Evolutionary conservation across 2,797 vertebrate species (phyloP).

Genomic region (Tokudaia muenninki): DNA sequence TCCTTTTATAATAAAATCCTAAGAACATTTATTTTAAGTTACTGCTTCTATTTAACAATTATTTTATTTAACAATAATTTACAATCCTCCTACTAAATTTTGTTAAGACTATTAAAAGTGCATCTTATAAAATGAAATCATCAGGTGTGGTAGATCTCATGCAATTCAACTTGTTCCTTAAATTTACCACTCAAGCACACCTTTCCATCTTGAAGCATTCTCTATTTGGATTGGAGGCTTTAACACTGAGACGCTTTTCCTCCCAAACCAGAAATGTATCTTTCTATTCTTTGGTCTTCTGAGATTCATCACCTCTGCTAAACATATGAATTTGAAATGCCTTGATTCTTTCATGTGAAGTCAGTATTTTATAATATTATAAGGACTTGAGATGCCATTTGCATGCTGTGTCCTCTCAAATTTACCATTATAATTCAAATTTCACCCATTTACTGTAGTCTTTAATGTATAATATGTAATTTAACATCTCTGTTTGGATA

Average conservation of each 20-base stretch:
- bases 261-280: not conserved
- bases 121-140: not conserved
- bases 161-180: not conserved
- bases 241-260: not conserved
- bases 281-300: not conserved
- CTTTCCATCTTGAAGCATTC: not conserved
- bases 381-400: not conserved
- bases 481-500: not conserved
- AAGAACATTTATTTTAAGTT: not conserved
- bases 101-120: not conserved
- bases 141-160: not conserved
- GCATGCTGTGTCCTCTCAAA: not conserved
- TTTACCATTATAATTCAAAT: not conserved
- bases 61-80: not conserved
- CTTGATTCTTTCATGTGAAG: not conserved
- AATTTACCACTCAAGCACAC: not conserved
- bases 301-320: not conserved
- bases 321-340: not conserved
- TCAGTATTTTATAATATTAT: not conserved
- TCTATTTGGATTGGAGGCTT: not conserved
- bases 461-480: constrained; percentile 17
- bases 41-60: not conserved
- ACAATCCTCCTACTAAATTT: not conserved
- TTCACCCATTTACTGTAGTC: not conserved
- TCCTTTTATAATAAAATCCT: not conserved